Evolutionary conservation across 2,888 invertebrate species (phyloP), one percentile per base, ranked within the genome.

Genomic region (Rhodophaea formosa): DNA sequence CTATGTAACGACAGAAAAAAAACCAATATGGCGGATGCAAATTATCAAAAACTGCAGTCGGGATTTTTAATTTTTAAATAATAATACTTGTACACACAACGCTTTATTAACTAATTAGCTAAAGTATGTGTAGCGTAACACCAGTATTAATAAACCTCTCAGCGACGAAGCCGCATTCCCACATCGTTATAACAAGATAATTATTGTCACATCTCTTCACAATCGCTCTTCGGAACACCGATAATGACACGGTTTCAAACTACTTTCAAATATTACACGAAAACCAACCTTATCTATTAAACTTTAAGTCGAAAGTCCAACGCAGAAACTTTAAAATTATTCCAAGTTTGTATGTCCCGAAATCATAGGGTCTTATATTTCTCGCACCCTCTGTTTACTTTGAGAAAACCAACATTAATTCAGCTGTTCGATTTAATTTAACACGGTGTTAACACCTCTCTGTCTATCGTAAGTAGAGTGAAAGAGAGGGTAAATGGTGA

Each of bases 341-440:
- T 43, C 42, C 56, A 30, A 46, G 44, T 55, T 69, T 65, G 68
- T 71, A 71, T 74, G 66, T 65, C 64, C 68, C 67, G 73, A 77
- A 83, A 80, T 77, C 74, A 75, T 69, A 61, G 67, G 59, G 57
- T 63, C 62, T 61, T 60, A 63, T 17, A 65, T 59, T 59, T 59
- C 62, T 67, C 70, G 68, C 70, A 67, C 72, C 64, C 66, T 72
- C 67, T 85, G 81, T 86, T 87, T 86, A 80, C 82, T 82, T 80
- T 79, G 77, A 80, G 75, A 69, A 51, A 71, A 77, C 72, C 73
- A 77, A 77, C 76, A 79, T 79, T 82, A 81, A 87, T 86, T 84
- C 82, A 75, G 71, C 72, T 67, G 74, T 71, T 72, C 79, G 79
- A 80, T 84, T 80, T 79, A 72, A 75, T 83, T 82, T 84, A 77